These are phyloP conservation scores for Epicampocera succincta DNA, from an alignment of 2,888 invertebrate species.

Conservation along the genomic window DNA sequence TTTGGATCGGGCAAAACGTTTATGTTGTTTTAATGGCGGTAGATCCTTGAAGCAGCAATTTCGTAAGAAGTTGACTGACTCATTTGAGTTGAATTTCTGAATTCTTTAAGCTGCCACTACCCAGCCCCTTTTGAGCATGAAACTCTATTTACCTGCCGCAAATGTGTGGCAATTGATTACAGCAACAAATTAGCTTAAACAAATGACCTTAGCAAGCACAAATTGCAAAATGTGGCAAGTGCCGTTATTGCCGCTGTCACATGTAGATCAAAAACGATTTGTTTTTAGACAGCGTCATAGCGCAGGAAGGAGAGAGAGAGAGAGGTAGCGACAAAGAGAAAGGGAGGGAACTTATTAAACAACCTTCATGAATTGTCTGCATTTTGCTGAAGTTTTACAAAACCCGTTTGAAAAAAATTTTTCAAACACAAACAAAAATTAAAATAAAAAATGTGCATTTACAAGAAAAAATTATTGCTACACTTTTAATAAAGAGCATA, in stretches of 20 bases:
- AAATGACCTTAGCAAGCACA: conserved; percentile 78
- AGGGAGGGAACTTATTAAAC: no score
- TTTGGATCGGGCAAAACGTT: neutral
- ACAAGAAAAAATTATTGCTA: no score
- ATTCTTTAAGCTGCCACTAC: conserved; percentile 64
- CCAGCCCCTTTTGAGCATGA: conserved; percentile 33
- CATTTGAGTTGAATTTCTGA: conserved; percentile 61
- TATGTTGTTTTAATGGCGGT: conserved; percentile 31
- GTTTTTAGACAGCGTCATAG: neutral
- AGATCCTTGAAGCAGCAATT: conserved; percentile 55
- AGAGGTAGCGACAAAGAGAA: conserved; percentile 1
- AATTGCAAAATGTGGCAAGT: conserved; percentile 75
- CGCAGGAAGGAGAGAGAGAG: neutral
- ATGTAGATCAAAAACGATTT: conserved; percentile 3
- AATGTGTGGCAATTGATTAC: conserved; percentile 26
- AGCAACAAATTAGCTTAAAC: conserved; percentile 76
- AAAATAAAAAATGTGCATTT: no score
- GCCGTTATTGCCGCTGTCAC: conserved; percentile 46
- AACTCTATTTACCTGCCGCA: conserved; percentile 33
- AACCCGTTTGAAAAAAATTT: no score
- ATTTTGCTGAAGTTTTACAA: no score
- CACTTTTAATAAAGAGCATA: no score
- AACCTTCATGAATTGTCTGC: no score
- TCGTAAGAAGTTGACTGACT: conserved; percentile 73
- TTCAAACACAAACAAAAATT: no score